phyloP scores from a whole-genome alignment of 2,113 vertebrate species.

The Macaca mulatta region DNA sequence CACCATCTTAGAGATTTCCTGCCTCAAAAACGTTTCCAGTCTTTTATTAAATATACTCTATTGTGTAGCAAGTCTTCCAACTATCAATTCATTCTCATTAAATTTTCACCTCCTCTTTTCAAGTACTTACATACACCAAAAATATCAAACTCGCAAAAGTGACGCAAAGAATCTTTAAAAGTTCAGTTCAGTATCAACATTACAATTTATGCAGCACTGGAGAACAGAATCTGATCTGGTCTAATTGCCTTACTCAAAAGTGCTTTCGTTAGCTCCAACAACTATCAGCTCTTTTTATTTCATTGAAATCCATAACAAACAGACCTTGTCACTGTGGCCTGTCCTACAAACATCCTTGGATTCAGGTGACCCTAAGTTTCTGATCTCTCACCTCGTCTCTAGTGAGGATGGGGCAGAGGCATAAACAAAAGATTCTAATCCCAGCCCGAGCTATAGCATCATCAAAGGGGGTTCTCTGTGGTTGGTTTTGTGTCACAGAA shows the following conservation, averaged over 20 bases:
- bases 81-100: conserved; percentile 7
- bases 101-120: conserved; percentile 42
- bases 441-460: background rate
- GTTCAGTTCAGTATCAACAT: conserved; percentile 27
- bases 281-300: background rate
- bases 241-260: background rate
- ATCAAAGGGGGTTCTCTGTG: background rate
- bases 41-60: conserved; percentile 34
- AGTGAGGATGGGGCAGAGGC: background rate
- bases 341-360: background rate
- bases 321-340: background rate
- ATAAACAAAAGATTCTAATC: background rate
- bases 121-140: background rate
- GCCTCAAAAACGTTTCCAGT: conserved; percentile 51
- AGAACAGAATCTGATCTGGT: conserved; percentile 24
- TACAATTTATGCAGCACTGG: background rate
- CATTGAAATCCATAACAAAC: background rate
- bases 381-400: background rate
- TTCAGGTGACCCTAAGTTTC: background rate
- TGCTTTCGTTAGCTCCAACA: conserved; percentile 35
- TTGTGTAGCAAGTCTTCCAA: conserved; percentile 47
- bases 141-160: conserved; percentile 30
- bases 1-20: conserved; percentile 41
- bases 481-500: background rate
- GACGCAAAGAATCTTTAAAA: background rate